phyloP scores from a whole-genome alignment of 1,140 invertebrate species.

The Pseudachorutes palmiensis region DNA sequence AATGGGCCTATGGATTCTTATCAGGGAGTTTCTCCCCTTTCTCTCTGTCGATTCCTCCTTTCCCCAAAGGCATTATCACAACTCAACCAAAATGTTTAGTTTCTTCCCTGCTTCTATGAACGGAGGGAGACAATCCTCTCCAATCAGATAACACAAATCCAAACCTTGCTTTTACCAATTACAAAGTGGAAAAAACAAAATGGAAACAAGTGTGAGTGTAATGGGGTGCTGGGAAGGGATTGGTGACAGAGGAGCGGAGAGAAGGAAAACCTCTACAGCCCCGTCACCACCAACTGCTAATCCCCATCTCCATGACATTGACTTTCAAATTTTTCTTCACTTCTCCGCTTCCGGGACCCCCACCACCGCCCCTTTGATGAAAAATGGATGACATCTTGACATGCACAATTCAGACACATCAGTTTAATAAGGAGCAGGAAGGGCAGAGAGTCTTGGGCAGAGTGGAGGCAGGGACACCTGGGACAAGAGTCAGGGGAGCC shows the following conservation, averaged over 20 bases:
- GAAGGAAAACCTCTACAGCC: too few species aligned
- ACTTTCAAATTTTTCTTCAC: conserved; percentile 23
- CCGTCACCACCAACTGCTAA: conserved; percentile 10
- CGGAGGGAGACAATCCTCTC: background rate
- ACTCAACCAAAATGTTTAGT: conserved; percentile 26
- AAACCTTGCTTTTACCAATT: background rate
- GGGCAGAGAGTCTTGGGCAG: background rate
- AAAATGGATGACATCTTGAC: conserved; percentile 15
- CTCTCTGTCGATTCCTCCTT: conserved; percentile 7
- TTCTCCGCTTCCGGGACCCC: background rate
- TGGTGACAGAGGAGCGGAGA: too few species aligned
- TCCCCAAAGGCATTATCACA: conserved; percentile 26
- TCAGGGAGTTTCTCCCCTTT: background rate
- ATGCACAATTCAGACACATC: background rate
- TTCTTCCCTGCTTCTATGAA: background rate
- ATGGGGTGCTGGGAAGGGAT: too few species aligned
- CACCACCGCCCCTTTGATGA: background rate
- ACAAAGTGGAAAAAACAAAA: background rate
- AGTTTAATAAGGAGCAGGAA: background rate
- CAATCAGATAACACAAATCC: background rate
- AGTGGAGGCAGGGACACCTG: conserved; percentile 1
- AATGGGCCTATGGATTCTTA: background rate
- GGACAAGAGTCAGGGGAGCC: conserved; percentile 1
- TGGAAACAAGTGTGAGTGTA: too few species aligned
- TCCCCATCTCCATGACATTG: conserved; percentile 13